phyloP scores from a whole-genome alignment of 2,113 vertebrate species.

The Pardalotus punctatus region DNA sequence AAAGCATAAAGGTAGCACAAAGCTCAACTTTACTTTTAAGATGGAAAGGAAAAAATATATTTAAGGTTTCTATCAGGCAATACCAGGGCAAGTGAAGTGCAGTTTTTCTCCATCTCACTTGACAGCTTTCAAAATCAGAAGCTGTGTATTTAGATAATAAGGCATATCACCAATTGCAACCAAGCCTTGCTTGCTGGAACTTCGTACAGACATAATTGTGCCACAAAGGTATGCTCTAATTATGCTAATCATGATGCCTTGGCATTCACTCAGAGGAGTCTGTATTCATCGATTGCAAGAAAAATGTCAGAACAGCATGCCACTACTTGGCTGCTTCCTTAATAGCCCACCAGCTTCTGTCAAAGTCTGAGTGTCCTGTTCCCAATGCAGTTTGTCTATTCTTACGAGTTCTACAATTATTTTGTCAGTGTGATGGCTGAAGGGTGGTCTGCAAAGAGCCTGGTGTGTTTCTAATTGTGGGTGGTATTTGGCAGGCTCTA shows the following conservation, averaged over 20 bases:
- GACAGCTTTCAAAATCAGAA: constrained; percentile 6
- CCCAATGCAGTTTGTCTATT: constrained; percentile 63
- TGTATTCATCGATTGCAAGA: constrained; percentile 27
- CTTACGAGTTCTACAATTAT: constrained; percentile 71
- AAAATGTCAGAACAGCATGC: constrained; percentile 70
- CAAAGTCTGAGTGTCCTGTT: constrained; percentile 64
- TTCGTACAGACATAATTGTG: constrained; percentile 46
- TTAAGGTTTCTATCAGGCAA: neutral
- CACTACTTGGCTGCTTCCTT: constrained; percentile 67
- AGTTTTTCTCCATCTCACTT: neutral
- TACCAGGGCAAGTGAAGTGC: neutral
- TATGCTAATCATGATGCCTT: constrained; percentile 59
- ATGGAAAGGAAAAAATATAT: neutral
- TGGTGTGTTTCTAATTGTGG: constrained; percentile 19
- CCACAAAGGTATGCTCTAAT: constrained; percentile 65
- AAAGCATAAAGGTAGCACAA: neutral
- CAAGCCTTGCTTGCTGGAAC: constrained; percentile 27
- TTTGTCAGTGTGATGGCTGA: constrained; percentile 69
- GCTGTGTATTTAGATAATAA: neutral
- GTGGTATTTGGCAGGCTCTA: constrained; percentile 48
- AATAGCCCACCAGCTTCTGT: constrained; percentile 70
- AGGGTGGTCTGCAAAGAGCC: constrained; percentile 44
- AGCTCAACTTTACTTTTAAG: neutral
- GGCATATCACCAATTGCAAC: constrained; percentile 16
- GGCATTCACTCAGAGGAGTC: constrained; percentile 57